Evolutionary conservation across 2,113 vertebrate species (phyloP).

Genomic region (Mormyrus iriodes): DNA sequence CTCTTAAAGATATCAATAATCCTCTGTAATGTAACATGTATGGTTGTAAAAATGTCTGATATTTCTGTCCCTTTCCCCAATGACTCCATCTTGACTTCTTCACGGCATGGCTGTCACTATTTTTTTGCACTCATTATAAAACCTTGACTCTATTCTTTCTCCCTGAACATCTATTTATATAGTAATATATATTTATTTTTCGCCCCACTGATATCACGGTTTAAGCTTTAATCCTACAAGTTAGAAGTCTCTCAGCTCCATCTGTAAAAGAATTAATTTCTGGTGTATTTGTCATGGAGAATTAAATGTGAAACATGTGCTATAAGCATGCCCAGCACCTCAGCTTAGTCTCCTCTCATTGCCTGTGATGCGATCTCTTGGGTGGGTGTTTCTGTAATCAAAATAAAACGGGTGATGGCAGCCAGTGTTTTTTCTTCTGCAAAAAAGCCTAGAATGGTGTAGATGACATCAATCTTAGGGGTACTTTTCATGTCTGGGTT

Average conservation of each 20-base stretch:
- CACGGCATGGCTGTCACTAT: background rate
- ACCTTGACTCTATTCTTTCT: background rate
- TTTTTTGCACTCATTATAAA: slow-evolving; percentile 22
- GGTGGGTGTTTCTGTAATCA: background rate
- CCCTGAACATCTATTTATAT: background rate
- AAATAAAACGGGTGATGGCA: background rate
- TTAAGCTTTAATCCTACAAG: background rate
- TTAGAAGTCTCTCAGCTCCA: background rate
- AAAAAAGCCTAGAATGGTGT: background rate
- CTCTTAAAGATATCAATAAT: background rate
- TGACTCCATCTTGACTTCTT: background rate
- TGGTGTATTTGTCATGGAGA: background rate
- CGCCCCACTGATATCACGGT: background rate
- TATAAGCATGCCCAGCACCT: background rate
- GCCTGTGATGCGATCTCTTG: slow-evolving; percentile 15
- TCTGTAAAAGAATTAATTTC: slow-evolving; percentile 12
- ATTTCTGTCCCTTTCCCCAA: background rate
- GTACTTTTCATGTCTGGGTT: background rate
- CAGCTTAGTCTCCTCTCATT: background rate
- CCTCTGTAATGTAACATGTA: background rate
- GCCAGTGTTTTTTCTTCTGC: background rate
- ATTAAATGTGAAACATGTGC: slow-evolving; percentile 9
- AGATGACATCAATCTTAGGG: background rate
- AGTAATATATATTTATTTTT: background rate
- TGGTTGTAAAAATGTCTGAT: background rate